Conservation (phyloP, 2,888 invertebrate genomes). For the Galerucella pusilla region DNA sequence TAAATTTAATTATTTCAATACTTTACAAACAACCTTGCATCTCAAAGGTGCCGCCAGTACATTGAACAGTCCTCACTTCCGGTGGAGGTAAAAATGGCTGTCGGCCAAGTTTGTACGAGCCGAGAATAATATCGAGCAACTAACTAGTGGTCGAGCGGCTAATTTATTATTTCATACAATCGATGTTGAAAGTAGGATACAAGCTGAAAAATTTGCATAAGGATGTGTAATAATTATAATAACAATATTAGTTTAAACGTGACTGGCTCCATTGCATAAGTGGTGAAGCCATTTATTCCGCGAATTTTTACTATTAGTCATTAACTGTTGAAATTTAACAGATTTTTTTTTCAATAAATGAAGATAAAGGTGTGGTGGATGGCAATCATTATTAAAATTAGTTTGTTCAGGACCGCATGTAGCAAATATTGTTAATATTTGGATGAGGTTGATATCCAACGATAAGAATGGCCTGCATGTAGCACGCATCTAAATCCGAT, state of each 20-base stretch:
- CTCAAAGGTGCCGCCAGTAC: slow-evolving; percentile 43
- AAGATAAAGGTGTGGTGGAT: neutral
- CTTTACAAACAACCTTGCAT: slow-evolving; percentile 48
- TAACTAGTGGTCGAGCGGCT: slow-evolving; percentile 12
- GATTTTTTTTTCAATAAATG: neutral
- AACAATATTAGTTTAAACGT: slow-evolving; percentile 13
- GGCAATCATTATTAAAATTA: neutral
- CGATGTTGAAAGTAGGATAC: slow-evolving; percentile 10
- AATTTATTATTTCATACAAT: slow-evolving; percentile 9
- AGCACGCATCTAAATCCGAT: no score
- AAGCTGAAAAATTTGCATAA: slow-evolving; percentile 5
- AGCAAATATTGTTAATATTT: no score
- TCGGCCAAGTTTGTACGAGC: slow-evolving; percentile 29
- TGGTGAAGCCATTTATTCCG: neutral
- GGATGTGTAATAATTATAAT: slow-evolving; percentile 7
- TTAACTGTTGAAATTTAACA: neutral
- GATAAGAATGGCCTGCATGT: no score
- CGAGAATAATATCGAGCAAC: slow-evolving; percentile 14
- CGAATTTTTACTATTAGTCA: neutral
- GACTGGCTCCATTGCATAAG: slow-evolving; percentile 7
- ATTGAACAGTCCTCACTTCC: slow-evolving; percentile 35
- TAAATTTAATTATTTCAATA: slow-evolving; percentile 41
- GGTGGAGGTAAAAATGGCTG: slow-evolving; percentile 29
- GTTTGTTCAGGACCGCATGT: neutral
- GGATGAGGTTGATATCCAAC: no score